phyloP scores from a whole-genome alignment of 2,113 vertebrate genomes.

The Bubo blakistoni region DNA sequence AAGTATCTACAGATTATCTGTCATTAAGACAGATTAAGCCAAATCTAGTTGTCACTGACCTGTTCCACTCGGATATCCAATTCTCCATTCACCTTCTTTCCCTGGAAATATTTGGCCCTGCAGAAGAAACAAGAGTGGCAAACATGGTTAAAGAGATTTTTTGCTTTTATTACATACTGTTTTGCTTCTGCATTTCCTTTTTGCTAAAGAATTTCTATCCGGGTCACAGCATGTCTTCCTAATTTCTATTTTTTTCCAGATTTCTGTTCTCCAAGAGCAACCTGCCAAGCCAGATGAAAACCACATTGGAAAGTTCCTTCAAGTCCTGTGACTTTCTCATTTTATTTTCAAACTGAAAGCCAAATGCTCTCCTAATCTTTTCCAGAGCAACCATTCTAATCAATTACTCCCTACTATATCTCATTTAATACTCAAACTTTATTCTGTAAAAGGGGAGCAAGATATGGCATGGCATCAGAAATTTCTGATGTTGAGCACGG shows the following conservation, averaged over 20 bases:
- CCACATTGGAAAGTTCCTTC: constrained; percentile 38
- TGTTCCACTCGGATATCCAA: constrained; percentile 94
- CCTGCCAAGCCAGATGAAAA: constrained; percentile 41
- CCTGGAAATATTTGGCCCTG: constrained; percentile 93
- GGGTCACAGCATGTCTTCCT: neutral
- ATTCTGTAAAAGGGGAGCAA: neutral
- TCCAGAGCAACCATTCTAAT: constrained; percentile 1
- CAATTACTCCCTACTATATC: neutral
- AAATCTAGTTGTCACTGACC: constrained; percentile 73
- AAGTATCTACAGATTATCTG: neutral
- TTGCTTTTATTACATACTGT: neutral
- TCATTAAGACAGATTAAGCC: neutral
- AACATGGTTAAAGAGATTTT: neutral
- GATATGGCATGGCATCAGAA: neutral
- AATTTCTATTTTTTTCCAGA: neutral
- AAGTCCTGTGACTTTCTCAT: constrained; percentile 1
- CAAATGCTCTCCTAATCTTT: constrained; percentile 23
- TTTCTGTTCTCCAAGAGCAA: constrained; percentile 7
- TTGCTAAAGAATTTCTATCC: neutral
- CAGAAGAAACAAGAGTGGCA: constrained; percentile 9
- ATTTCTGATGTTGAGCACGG: neutral
- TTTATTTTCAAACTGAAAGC: constrained; percentile 31
- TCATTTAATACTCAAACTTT: neutral
- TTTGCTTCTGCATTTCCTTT: constrained; percentile 13
- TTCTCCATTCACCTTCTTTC: constrained; percentile 92